Base-by-base conservation (phyloP, 2,797 vertebrate species). In the Otus scops region DNA sequence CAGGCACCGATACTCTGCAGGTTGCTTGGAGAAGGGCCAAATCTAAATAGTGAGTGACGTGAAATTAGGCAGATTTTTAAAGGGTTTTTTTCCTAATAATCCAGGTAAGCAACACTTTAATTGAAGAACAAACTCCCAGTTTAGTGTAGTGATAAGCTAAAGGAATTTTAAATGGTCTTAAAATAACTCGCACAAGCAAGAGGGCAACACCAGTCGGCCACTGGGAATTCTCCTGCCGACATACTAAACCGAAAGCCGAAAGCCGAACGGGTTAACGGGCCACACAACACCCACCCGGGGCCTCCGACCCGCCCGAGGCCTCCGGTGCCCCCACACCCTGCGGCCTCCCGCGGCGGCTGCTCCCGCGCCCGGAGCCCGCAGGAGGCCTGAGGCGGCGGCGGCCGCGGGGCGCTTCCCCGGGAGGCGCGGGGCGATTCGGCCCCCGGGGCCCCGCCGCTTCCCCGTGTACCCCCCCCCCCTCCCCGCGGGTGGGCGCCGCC, bases 211-310 rank as follows among this genome's bases (percentile, higher is more conserved):
- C 13, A 2, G 20, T 11, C 5, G 13, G 39, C 43, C 6, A 1
- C 36, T 13, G n/a, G 0, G 24, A 47, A 17, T 30, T 3, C 36
- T 34, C 43, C 13, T 38, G 57, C 41, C 78, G 81, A 22, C 30
- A 13, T 0, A 5, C 10, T 27, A 3, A 23, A 43, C 1, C 22
- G 21, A 17, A 57, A 30, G 65, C 39, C 19, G 14, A 22, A 26
- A 39, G 22, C 1, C 24, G 0, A 0, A 1, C 2, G 2, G 39
- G 3, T 3, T 6, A 14, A 53, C 5, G 2, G 6, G 30, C 3
- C 30, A 3, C 8, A 10, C 7, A 19, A 20, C 18, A 16, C 23
- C 47, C 28, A 26, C 38, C 4, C 24, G 11, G 34, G 10, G 27
- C 13, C 39, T 6, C 41, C 7, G 41, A 41, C 41, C 15, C 7